Percentiles rank a stretch among this genome's conserved stretches.
Conservation (phyloP, 2,888 invertebrate genomes). For the Melanchra persicariae region DNA sequence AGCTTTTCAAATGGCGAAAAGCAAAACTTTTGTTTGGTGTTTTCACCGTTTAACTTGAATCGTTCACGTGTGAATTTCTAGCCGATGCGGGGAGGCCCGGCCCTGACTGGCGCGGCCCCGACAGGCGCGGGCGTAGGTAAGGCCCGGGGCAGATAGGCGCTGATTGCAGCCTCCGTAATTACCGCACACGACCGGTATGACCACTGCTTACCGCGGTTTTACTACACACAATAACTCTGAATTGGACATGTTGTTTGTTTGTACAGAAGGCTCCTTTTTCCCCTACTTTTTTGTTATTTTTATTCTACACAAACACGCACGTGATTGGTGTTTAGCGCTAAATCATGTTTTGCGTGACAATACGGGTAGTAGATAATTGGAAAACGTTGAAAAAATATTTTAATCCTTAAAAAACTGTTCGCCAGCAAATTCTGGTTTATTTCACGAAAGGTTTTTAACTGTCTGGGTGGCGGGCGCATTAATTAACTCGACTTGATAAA, state of each 20-base stretch:
- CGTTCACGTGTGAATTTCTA: constrained; percentile 58
- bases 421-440: constrained; percentile 19
- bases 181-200: constrained; percentile 52
- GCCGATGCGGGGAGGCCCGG: constrained; percentile 44
- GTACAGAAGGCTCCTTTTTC: constrained; percentile 32
- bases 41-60: constrained; percentile 54
- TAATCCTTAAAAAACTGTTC: constrained; percentile 22
- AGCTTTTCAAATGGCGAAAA: constrained; percentile 60
- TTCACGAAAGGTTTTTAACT: constrained; percentile 26
- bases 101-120: constrained; percentile 2
- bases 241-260: constrained; percentile 47
- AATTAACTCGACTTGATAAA: constrained; percentile 23
- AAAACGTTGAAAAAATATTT: constrained; percentile 26
- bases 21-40: constrained; percentile 61
- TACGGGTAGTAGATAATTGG: constrained; percentile 28
- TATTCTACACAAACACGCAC: constrained; percentile 37
- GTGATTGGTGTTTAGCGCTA: constrained; percentile 44
- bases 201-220: constrained; percentile 56
- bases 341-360: constrained; percentile 54
- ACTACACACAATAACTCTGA: constrained; percentile 58
- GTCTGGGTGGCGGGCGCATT: constrained; percentile 13
- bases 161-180: constrained; percentile 63
- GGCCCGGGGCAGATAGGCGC: constrained; percentile 48
- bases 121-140: constrained; percentile 28
- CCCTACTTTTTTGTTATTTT: constrained; percentile 39